These are phyloP conservation scores for Chanos chanos DNA, from an alignment of 2,797 vertebrate species.

Conservation along the genomic window DNA sequence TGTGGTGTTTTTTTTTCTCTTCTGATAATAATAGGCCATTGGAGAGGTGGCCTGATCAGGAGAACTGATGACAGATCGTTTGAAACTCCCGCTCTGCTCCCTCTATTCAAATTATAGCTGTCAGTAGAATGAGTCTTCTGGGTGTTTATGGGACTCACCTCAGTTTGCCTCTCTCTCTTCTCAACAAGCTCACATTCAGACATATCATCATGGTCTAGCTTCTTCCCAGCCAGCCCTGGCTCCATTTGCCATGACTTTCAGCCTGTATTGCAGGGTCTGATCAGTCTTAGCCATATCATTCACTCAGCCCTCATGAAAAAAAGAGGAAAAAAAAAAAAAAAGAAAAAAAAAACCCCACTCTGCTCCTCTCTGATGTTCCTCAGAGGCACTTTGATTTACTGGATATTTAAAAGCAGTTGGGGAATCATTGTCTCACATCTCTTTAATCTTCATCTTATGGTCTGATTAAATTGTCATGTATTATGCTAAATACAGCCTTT, in stretches of 20 bases:
- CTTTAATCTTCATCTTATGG: constrained; percentile 52
- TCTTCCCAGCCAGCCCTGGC: too few relatives aligned
- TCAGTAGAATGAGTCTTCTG: constrained; percentile 27
- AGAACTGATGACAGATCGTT: constrained; percentile 44
- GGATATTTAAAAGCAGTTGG: constrained; percentile 57
- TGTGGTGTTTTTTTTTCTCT: constrained; percentile 33
- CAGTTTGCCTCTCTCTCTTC: not conserved
- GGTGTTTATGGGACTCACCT: not conserved
- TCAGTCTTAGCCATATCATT: not conserved
- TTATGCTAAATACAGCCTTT: not conserved
- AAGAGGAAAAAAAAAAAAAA: too few relatives aligned
- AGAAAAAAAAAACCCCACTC: not conserved
- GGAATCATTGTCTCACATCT: constrained; percentile 31
- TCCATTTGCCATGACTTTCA: not conserved
- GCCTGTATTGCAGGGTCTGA: constrained; percentile 1
- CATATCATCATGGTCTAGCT: not conserved
- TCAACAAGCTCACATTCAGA: not conserved
- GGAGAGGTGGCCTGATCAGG: constrained; percentile 44
- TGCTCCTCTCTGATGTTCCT: constrained; percentile 7
- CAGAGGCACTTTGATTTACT: constrained; percentile 57
- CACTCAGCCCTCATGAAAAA: too few relatives aligned
- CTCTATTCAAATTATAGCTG: constrained; percentile 52
- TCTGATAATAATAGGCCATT: constrained; percentile 37
- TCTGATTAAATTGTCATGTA: constrained; percentile 59
- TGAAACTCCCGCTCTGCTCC: constrained; percentile 46